phyloP scores from a whole-genome alignment of 2,113 vertebrate genomes.

The Talpa occidentalis region DNA sequence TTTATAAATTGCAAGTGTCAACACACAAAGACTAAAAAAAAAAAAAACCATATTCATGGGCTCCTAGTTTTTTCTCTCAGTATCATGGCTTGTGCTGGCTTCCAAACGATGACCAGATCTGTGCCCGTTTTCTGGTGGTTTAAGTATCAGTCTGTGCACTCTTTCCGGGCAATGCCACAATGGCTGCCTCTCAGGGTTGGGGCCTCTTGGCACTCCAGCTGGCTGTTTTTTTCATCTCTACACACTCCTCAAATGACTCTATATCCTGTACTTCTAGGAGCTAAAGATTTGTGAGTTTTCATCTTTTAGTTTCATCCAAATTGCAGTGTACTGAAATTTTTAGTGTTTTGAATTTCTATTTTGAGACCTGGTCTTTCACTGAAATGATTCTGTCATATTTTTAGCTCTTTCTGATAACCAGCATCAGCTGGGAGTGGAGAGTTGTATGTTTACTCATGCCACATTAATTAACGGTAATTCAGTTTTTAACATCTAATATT shows the following conservation, averaged over 20 bases:
- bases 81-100: neutral
- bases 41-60: neutral
- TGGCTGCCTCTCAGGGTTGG: neutral
- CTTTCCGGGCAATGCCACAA: neutral
- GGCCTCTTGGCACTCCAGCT: neutral
- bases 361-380: constrained; percentile 11
- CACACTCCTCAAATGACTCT: neutral
- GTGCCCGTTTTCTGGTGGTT: neutral
- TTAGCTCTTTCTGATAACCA: constrained; percentile 2
- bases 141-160: neutral
- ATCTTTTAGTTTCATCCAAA: no score
- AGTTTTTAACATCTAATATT: neutral
- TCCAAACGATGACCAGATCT: neutral
- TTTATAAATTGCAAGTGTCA: neutral
- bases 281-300: neutral
- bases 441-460: neutral
- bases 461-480: neutral
- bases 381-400: neutral
- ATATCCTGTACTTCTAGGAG: neutral
- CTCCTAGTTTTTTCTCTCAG: neutral
- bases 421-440: neutral
- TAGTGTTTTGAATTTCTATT: constrained; percentile 4
- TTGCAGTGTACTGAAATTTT: neutral
- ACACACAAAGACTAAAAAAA: neutral
- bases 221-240: neutral